phyloP scores from a whole-genome alignment of 2,797 vertebrate genomes.

The Mormyrops boulengeri region DNA sequence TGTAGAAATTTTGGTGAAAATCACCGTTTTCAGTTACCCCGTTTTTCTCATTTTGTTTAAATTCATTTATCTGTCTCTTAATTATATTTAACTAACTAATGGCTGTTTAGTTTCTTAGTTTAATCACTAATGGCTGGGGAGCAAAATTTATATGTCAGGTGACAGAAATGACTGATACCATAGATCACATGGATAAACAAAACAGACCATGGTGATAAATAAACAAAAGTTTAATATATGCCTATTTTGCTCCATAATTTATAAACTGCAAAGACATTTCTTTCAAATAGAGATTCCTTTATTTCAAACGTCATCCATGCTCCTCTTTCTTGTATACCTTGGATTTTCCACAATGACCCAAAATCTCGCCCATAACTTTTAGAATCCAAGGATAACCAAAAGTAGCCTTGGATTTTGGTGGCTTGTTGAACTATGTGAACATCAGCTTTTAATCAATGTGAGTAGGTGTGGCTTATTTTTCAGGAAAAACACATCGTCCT shows the following conservation, averaged over 20 bases:
- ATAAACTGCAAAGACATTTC: neutral
- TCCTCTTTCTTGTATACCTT: neutral
- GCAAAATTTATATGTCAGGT: neutral
- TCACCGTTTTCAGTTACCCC: neutral
- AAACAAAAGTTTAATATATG: neutral
- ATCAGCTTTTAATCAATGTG: neutral
- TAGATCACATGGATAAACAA: neutral
- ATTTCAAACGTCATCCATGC: neutral
- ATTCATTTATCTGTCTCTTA: neutral
- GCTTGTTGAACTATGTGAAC: neutral
- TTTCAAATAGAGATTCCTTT: neutral
- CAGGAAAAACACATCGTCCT: neutral
- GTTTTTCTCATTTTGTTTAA: neutral
- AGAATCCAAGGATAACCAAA: neutral
- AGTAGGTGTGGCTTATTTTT: neutral
- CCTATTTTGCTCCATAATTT: neutral
- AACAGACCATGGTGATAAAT: neutral
- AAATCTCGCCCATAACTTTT: neutral
- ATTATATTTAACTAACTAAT: conserved; percentile 7
- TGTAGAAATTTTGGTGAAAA: neutral
- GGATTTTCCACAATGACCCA: neutral
- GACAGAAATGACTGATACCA: neutral
- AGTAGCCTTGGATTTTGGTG: neutral
- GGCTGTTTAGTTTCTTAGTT: neutral
- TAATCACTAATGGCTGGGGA: neutral